These are phyloP conservation scores for Aix galericulata DNA, from an alignment of 2,113 vertebrate species.

Conservation along the genomic window DNA sequence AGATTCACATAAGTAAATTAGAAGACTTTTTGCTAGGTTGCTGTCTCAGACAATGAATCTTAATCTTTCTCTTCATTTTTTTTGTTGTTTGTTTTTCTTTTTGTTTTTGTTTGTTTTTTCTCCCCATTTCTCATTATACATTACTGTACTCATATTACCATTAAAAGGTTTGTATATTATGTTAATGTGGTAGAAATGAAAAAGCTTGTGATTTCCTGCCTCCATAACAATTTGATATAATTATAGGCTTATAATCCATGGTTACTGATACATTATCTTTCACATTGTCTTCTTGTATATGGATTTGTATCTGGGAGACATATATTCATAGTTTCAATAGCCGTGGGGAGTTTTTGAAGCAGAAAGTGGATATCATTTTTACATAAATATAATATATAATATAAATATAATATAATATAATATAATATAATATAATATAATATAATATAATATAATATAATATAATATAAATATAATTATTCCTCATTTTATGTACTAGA, in stretches of 20 bases:
- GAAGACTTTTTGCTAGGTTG: neutral
- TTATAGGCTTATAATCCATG: neutral
- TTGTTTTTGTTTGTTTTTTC: no score
- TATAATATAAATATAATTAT: constrained; percentile 23
- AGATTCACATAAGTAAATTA: neutral
- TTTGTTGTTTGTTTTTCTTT: neutral
- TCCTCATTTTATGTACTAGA: neutral
- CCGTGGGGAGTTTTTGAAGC: neutral
- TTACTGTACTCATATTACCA: neutral
- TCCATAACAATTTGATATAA: neutral
- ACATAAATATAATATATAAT: constrained; percentile 17
- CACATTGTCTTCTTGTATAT: neutral
- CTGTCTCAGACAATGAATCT: neutral
- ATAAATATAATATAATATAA: no score
- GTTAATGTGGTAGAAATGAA: constrained; percentile 5
- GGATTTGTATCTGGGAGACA: neutral
- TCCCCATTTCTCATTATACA: neutral
- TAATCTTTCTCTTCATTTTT: neutral
- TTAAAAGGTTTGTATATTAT: neutral
- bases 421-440: no score
- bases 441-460: no score
- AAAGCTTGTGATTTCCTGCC: neutral
- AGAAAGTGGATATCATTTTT: neutral
- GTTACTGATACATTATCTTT: neutral
- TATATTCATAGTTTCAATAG: neutral